Evolutionary conservation across 2,113 vertebrate genomes (phyloP).

Genomic region (Boleophthalmus pectinirostris): DNA sequence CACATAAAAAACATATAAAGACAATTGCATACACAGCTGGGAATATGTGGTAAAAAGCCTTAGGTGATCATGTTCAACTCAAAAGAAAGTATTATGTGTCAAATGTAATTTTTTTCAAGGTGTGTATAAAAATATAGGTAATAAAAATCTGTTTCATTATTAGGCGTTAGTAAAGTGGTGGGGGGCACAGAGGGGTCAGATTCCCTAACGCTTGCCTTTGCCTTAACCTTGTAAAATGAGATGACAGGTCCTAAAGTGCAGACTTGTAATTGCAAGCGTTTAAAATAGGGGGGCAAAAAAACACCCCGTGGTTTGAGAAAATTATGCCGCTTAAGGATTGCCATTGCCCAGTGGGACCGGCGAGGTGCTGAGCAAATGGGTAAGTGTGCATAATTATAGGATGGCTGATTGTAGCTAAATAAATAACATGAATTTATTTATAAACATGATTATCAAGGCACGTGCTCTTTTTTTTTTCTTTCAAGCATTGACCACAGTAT

Average conservation of each 20-base stretch:
- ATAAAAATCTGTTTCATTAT: slow-evolving; percentile 62
- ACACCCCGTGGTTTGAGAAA: slow-evolving; percentile 48
- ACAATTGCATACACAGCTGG: slow-evolving; percentile 21
- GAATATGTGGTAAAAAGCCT: slow-evolving; percentile 27
- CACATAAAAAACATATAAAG: slow-evolving; percentile 2
- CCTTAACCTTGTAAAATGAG: slow-evolving; percentile 74
- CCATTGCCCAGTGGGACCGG: slow-evolving; percentile 59
- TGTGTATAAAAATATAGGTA: slow-evolving; percentile 52
- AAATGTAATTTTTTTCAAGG: slow-evolving; percentile 57
- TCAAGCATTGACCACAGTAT: slow-evolving; percentile 23
- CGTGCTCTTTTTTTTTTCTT: slow-evolving; percentile 28
- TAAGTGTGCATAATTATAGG: slow-evolving; percentile 71
- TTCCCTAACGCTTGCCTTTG: slow-evolving; percentile 71
- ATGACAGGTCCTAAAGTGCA: slow-evolving; percentile 71
- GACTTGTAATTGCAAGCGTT: slow-evolving; percentile 73
- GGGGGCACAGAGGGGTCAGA: slow-evolving; percentile 42
- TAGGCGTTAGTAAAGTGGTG: slow-evolving; percentile 35
- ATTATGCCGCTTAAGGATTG: slow-evolving; percentile 61
- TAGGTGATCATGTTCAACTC: slow-evolving; percentile 25
- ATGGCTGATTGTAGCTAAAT: slow-evolving; percentile 59
- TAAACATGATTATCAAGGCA: slow-evolving; percentile 53
- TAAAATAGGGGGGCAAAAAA: slow-evolving; percentile 56
- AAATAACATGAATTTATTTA: slow-evolving; percentile 69
- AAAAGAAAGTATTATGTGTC: slow-evolving; percentile 52
- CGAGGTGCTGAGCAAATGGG: slow-evolving; percentile 63